A percentile compares a stretch with the other conserved stretches of the same genome.
These are phyloP conservation scores for Clivina fossor DNA, from an alignment of 2,888 invertebrate genomes.

Conservation along the genomic window DNA sequence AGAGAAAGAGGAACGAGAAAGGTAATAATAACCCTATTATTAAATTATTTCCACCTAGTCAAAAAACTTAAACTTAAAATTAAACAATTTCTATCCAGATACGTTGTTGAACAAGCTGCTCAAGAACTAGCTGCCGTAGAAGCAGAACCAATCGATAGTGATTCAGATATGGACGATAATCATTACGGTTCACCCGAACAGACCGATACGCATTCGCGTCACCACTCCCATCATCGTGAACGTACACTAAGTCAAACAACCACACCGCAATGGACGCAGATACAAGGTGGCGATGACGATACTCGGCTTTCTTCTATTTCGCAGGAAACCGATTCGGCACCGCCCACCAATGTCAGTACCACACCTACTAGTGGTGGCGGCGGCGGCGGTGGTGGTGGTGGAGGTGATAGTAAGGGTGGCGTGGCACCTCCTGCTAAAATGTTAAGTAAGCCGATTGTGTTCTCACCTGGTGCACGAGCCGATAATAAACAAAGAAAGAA, in stretches of 20 bases:
- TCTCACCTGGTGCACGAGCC: conserved; percentile 53
- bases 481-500: conserved; percentile 62
- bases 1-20: conserved; percentile 43
- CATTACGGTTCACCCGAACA: conserved; percentile 50
- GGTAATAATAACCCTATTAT: conserved; percentile 40
- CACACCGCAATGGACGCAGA: conserved; percentile 50
- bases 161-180: conserved; percentile 57
- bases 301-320: conserved; percentile 54
- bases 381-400: too few relatives aligned
- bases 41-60: too few relatives aligned
- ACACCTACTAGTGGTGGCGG: conserved; percentile 21
- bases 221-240: conserved; percentile 38
- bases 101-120: conserved; percentile 60
- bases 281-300: conserved; percentile 52
- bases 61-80: too few relatives aligned
- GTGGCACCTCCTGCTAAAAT: conserved; percentile 50
- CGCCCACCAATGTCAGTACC: conserved; percentile 43
- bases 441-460: conserved; percentile 51
- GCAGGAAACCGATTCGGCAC: conserved; percentile 47
- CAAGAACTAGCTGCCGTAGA: conserved; percentile 66
- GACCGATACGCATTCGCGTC: too few relatives aligned
- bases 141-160: conserved; percentile 75
- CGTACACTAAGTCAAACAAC: conserved; percentile 24
- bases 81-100: conserved; percentile 50
- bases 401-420: too few relatives aligned